Percentiles rank a stretch among this genome's conserved stretches.
These are phyloP conservation scores for Periphyllus acericola DNA, from an alignment of 2,888 invertebrate genomes.

Conservation along the genomic window DNA sequence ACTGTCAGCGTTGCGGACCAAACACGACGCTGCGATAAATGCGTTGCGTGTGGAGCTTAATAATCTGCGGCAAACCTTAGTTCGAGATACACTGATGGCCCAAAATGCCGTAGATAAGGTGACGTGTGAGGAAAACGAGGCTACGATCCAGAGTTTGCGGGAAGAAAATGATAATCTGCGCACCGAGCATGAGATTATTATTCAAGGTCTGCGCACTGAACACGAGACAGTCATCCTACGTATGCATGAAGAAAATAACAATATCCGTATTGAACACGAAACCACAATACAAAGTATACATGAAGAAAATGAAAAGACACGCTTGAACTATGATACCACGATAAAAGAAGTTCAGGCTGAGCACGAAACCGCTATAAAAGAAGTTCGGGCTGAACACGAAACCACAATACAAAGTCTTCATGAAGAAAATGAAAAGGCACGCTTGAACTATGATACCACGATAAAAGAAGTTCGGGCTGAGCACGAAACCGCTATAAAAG, in stretches of 20 bases:
- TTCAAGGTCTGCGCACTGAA: background rate
- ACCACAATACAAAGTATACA: background rate
- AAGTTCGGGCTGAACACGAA: no score
- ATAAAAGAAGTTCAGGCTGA: no score
- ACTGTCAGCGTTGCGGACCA: background rate
- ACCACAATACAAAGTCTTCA: background rate
- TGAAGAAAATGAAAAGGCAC: no score
- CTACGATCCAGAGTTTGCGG: background rate
- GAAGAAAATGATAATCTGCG: background rate
- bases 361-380: no score
- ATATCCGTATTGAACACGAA: background rate
- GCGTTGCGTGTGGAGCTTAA: background rate
- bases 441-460: background rate
- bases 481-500: slow-evolving; percentile 12
- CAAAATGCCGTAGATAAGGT: background rate
- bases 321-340: background rate
- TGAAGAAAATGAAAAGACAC: no score
- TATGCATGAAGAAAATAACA: background rate
- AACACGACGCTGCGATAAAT: background rate
- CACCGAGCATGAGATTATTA: background rate
- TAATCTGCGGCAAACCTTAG: background rate
- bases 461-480: no score
- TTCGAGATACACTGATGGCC: background rate
- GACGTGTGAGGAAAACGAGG: background rate
- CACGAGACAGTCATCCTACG: background rate